These are phyloP conservation scores for Nyctereutes procyonoides DNA, from an alignment of 2,113 vertebrate genomes.

Conservation along the genomic window DNA sequence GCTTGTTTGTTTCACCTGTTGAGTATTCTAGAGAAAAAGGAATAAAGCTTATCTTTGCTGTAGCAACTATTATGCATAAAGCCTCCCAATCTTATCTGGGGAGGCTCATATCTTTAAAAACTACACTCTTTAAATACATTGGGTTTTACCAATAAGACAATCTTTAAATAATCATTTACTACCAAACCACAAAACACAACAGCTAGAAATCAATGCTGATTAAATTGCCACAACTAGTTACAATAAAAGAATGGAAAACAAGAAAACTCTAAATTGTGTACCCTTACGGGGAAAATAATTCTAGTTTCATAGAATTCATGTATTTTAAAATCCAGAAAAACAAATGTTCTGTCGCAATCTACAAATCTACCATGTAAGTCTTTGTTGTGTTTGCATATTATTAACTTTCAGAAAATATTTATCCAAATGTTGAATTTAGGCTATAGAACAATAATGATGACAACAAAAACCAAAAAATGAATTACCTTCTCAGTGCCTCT, in stretches of 20 bases:
- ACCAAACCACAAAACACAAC: not conserved
- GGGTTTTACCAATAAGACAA: not conserved
- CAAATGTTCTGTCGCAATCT: not conserved
- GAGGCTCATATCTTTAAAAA: not conserved
- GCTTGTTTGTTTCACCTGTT: not conserved
- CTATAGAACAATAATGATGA: not conserved
- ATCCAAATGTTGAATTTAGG: not conserved
- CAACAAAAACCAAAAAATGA: not conserved
- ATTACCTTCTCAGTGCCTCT: constrained; percentile 96
- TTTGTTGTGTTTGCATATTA: not conserved
- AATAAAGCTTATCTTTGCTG: not conserved
- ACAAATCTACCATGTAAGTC: not conserved
- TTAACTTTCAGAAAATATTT: not conserved
- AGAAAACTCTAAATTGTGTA: not conserved
- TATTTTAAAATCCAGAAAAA: not conserved
- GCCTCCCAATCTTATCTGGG: not conserved
- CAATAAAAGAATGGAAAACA: not conserved
- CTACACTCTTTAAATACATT: not conserved
- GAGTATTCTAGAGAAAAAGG: not conserved
- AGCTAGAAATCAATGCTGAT: not conserved
- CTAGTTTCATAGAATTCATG: not conserved
- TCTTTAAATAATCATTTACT: constrained; percentile 3
- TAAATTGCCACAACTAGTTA: not conserved
- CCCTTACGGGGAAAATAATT: not conserved
- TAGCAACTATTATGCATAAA: not conserved